phyloP scores from a whole-genome alignment of 2,888 invertebrate species.

The Cantharis flavilabris region DNA sequence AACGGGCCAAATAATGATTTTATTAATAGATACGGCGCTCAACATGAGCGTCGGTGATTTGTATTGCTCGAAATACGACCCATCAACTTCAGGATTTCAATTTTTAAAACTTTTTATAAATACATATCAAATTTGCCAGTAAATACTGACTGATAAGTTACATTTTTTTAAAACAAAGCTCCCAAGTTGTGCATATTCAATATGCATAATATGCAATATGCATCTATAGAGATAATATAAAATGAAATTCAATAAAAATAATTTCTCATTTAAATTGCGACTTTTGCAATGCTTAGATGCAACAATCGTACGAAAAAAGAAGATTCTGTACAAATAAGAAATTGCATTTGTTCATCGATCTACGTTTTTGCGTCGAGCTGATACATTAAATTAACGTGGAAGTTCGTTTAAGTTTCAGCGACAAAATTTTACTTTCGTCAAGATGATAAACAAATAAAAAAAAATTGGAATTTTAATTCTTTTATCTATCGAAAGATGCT shows the following conservation, averaged over 20 bases:
- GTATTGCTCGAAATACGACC: slow-evolving; percentile 33
- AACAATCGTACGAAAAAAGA: background rate
- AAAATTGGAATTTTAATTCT: background rate
- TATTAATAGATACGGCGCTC: slow-evolving; percentile 35
- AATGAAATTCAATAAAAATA: too few relatives aligned
- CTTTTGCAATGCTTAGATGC: background rate
- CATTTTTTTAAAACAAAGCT: background rate
- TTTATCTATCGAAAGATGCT: too few relatives aligned
- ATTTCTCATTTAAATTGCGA: background rate
- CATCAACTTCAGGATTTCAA: slow-evolving; percentile 37
- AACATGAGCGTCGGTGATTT: slow-evolving; percentile 32
- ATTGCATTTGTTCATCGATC: background rate
- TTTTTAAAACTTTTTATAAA: slow-evolving; percentile 30
- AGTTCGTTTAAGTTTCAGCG: background rate
- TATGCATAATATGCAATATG: too few relatives aligned
- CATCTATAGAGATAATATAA: too few relatives aligned
- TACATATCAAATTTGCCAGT: slow-evolving; percentile 13
- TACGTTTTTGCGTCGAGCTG: background rate
- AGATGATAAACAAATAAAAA: background rate
- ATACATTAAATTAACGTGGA: background rate
- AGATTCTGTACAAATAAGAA: background rate
- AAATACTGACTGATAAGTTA: slow-evolving; percentile 12
- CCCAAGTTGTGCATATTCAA: background rate
- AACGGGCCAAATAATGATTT: slow-evolving; percentile 34
- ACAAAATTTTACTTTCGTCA: slow-evolving; percentile 4